These are phyloP conservation scores for Ariopsis seemanni DNA, from an alignment of 2,113 vertebrate genomes.

Conservation along the genomic window DNA sequence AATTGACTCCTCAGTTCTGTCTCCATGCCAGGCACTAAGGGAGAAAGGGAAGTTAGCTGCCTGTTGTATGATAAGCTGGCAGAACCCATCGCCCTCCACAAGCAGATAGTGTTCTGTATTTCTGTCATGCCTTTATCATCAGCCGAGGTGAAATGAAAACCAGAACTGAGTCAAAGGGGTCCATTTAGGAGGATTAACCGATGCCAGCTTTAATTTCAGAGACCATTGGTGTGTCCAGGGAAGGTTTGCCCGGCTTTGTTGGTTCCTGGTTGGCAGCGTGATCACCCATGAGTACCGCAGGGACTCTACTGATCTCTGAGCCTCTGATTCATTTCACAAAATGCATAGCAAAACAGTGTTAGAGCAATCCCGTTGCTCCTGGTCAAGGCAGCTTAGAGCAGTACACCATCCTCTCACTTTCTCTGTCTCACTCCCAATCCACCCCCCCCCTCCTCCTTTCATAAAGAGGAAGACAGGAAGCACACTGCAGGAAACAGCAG, in stretches of 20 bases:
- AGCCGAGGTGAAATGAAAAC: conserved; percentile 81
- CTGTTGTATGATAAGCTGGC: conserved; percentile 78
- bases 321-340: conserved; percentile 70
- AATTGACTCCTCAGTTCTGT: conserved; percentile 76
- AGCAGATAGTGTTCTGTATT: conserved; percentile 76
- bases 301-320: conserved; percentile 69
- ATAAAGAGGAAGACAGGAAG: conserved; percentile 60
- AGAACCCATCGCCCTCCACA: conserved; percentile 71
- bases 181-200: conserved; percentile 78
- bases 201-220: conserved; percentile 82
- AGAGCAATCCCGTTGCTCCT: conserved; percentile 50
- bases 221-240: conserved; percentile 80
- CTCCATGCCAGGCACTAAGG: conserved; percentile 63
- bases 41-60: conserved; percentile 73
- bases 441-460: conserved; percentile 12
- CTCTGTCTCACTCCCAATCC: conserved; percentile 12
- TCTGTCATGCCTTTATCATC: conserved; percentile 79
- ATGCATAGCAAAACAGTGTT: conserved; percentile 61
- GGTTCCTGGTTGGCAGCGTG: conserved; percentile 72
- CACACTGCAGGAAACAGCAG: conserved; percentile 57
- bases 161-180: conserved; percentile 73
- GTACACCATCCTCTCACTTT: conserved; percentile 52
- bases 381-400: conserved; percentile 58
- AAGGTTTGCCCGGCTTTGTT: conserved; percentile 69
- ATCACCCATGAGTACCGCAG: conserved; percentile 58